phyloP scores from a whole-genome alignment of 2,888 invertebrate genomes.

The Tipula vernalis region DNA sequence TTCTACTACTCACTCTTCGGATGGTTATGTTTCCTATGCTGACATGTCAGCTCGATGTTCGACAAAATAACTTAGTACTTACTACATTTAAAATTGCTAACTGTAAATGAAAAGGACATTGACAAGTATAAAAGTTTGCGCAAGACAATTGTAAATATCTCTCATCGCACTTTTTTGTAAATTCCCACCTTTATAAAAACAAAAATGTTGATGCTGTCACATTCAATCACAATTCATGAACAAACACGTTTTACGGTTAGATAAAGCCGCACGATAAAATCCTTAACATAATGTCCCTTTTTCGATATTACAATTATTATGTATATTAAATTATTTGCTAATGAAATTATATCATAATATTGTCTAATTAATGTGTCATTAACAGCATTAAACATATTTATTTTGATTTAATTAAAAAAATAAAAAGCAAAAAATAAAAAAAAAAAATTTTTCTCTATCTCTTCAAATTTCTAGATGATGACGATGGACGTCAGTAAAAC shows the following conservation, averaged over 20 bases:
- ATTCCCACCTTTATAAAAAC: background rate
- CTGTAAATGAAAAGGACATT: too few species aligned
- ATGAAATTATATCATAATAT: background rate
- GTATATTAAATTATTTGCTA: background rate
- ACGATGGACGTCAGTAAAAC: conserved; percentile 83
- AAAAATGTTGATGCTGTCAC: background rate
- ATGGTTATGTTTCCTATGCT: too few species aligned
- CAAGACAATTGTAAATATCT: background rate
- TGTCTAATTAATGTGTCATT: conserved; percentile 4
- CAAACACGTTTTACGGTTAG: background rate
- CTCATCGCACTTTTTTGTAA: background rate
- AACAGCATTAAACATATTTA: background rate
- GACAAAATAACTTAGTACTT: too few species aligned
- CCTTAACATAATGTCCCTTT: background rate
- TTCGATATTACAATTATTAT: background rate
- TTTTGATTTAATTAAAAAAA: background rate
- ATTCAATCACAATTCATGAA: background rate
- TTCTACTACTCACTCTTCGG: too few species aligned
- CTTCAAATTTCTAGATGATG: conserved; percentile 42
- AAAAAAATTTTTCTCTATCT: background rate
- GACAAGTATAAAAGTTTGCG: too few species aligned
- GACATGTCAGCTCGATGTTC: too few species aligned
- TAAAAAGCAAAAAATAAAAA: background rate
- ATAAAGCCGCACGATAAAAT: background rate
- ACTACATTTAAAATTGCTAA: too few species aligned